Evolutionary conservation across 2,113 vertebrate species (phyloP).

Genomic region (Pituophis catenifer): DNA sequence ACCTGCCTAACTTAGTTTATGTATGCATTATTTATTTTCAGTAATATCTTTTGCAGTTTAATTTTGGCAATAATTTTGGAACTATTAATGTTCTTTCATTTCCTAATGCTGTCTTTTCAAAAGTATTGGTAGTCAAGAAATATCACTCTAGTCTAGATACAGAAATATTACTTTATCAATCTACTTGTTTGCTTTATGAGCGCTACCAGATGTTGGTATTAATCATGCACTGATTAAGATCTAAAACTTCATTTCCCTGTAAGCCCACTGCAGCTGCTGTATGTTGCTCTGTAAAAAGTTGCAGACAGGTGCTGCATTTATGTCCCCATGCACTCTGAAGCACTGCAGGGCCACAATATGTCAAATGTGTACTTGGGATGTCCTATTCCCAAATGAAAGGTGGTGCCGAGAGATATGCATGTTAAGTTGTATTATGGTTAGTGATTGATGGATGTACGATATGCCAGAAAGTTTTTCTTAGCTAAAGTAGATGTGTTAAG

Average conservation of each 20-base stretch:
- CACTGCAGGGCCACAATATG: not conserved
- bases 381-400: not conserved
- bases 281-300: not conserved
- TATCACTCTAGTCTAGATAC: slow-evolving; percentile 33
- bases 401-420: not conserved
- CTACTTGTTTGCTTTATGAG: slow-evolving; percentile 30
- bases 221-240: slow-evolving; percentile 11
- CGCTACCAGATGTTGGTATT: slow-evolving; percentile 29
- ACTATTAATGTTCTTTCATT: not conserved
- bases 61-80: not conserved
- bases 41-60: not conserved
- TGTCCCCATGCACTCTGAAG: not conserved
- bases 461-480: not conserved
- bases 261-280: not conserved
- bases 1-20: not conserved
- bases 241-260: not conserved
- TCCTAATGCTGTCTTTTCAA: slow-evolving; percentile 11
- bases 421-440: not conserved
- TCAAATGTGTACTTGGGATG: not conserved
- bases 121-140: slow-evolving; percentile 30
- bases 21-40: not conserved
- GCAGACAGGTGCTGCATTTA: not conserved
- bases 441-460: not conserved
- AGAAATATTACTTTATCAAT: slow-evolving; percentile 2
- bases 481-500: not conserved